Percentiles rank a stretch among this genome's conserved stretches.
Evolutionary conservation across 2,113 vertebrate genomes (phyloP).

Genomic region (Pongo pygmaeus): DNA sequence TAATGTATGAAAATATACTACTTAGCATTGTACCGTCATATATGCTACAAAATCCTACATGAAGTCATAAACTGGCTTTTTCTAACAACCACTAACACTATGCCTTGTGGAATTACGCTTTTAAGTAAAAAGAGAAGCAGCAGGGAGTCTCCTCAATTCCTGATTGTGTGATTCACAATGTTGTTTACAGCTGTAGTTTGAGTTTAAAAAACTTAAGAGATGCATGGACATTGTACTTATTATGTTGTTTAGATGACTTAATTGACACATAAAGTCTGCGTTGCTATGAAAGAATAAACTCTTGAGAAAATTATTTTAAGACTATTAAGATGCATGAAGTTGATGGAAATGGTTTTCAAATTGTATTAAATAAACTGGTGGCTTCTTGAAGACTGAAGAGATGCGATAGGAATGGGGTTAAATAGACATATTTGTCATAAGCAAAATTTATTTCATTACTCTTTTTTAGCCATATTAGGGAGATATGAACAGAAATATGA

Average conservation of each 20-base stretch:
- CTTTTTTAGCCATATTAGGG: neutral
- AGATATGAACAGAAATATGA: neutral
- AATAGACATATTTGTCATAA: neutral
- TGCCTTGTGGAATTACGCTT: neutral
- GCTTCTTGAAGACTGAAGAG: neutral
- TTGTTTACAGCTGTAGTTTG: neutral
- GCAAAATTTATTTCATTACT: neutral
- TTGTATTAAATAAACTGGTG: neutral
- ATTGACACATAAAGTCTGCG: neutral
- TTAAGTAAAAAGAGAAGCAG: slow-evolving; percentile 1
- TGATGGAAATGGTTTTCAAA: neutral
- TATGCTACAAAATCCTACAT: neutral
- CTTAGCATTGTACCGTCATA: neutral
- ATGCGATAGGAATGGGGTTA: neutral
- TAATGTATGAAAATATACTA: neutral
- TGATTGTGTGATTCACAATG: neutral
- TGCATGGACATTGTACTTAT: neutral
- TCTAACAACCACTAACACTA: neutral
- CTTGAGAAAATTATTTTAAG: neutral
- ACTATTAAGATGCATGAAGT: neutral
- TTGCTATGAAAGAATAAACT: neutral
- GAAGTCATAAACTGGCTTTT: neutral
- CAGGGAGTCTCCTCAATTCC: neutral
- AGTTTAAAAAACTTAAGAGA: neutral
- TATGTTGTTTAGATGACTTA: neutral